Evolutionary conservation across 2,797 vertebrate genomes (phyloP).

Genomic region (Salmo trutta): DNA sequence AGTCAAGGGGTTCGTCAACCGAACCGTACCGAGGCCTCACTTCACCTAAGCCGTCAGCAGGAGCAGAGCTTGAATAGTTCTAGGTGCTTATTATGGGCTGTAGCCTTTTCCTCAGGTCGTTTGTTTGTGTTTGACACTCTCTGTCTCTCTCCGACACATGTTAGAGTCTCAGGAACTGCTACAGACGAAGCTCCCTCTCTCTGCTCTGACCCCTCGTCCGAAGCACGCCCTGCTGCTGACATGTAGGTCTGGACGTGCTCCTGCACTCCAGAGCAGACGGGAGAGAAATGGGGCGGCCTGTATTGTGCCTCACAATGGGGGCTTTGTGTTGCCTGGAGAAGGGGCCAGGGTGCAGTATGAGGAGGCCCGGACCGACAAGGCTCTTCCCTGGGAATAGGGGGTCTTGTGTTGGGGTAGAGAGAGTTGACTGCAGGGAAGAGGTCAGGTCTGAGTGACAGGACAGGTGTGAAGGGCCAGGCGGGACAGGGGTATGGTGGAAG

Average conservation of each 20-base stretch:
- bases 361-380: constrained; percentile 42
- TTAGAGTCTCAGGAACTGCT: neutral
- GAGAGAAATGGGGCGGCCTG: constrained; percentile 59
- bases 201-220: neutral
- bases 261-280: constrained; percentile 31
- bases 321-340: constrained; percentile 67
- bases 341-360: constrained; percentile 49
- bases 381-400: constrained; percentile 55
- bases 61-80: neutral
- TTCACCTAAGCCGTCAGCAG: constrained; percentile 7
- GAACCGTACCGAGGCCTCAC: neutral
- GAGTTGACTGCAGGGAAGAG: constrained; percentile 9
- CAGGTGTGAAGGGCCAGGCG: constrained; percentile 55
- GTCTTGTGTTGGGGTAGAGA: constrained; percentile 47
- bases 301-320: constrained; percentile 72
- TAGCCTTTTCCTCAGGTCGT: constrained; percentile 11
- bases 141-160: neutral
- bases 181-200: constrained; percentile 8
- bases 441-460: constrained; percentile 62
- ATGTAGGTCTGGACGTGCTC: neutral
- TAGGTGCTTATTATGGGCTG: neutral
- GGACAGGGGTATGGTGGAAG: neutral
- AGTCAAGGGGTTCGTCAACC: constrained; percentile 13
- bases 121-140: neutral
- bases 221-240: neutral